phyloP scores from a whole-genome alignment of 2,113 vertebrate species.

The Lates calcarifer region DNA sequence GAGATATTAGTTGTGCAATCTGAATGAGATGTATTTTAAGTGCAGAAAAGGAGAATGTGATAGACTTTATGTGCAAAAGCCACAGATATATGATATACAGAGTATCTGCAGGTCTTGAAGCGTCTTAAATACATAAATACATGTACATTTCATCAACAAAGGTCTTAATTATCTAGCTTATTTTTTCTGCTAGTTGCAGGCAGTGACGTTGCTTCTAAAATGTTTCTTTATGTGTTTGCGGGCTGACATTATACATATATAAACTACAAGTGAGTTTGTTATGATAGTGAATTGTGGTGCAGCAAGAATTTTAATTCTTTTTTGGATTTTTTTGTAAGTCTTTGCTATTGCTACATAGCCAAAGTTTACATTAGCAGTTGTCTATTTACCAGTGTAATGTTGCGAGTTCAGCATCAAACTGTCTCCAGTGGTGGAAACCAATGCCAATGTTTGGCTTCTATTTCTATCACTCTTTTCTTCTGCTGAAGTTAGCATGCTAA shows the following conservation, averaged over 20 bases:
- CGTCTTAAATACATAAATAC: background rate
- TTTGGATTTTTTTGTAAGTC: background rate
- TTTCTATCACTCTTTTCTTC: too few relatives aligned
- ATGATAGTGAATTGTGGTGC: background rate
- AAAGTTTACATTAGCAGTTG: too few relatives aligned
- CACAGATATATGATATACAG: background rate
- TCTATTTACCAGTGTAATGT: too few relatives aligned
- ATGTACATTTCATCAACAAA: background rate
- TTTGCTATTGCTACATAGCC: too few relatives aligned
- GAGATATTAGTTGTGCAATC: background rate
- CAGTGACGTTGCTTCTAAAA: background rate
- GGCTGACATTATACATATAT: background rate
- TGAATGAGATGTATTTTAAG: background rate
- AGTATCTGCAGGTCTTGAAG: background rate
- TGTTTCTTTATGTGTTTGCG: background rate
- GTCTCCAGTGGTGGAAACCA: too few relatives aligned
- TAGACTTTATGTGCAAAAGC: background rate
- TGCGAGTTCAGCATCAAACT: too few relatives aligned
- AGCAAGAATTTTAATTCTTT: background rate
- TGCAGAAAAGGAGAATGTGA: slow-evolving; percentile 1
- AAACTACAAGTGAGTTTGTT: background rate
- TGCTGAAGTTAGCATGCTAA: too few relatives aligned
- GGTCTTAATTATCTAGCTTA: background rate
- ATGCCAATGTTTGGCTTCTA: too few relatives aligned
- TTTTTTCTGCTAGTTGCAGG: background rate